A percentile compares a stretch with the other conserved stretches of the same genome.
phyloP scores from a whole-genome alignment of 2,888 invertebrate species.

The Tetropium fuscum region DNA sequence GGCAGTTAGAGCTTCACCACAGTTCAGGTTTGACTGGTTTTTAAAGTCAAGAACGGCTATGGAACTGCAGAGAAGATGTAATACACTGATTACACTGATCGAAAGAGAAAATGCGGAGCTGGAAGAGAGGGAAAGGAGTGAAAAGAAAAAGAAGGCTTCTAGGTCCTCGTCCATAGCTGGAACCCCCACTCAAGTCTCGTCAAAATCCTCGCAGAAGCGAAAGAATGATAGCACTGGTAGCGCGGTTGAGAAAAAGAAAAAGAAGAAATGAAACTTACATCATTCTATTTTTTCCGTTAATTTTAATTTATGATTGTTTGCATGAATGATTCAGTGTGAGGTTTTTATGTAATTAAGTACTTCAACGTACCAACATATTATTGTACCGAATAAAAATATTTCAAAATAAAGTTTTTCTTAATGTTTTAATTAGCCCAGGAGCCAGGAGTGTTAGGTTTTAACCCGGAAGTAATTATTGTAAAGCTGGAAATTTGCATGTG shows the following conservation, averaged over 20 bases:
- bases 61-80: conserved; percentile 97
- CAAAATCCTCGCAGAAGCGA: conserved; percentile 74
- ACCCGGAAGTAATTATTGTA: too few species aligned
- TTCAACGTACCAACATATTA: conserved; percentile 1
- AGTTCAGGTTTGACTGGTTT: conserved; percentile 99
- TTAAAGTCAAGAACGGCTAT: conserved; percentile 97
- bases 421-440: too few species aligned
- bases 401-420: too few species aligned
- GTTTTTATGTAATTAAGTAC: conserved; percentile 14
- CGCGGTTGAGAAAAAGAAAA: conserved; percentile 69
- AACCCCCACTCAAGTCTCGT: conserved; percentile 67
- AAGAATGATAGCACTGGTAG: conserved; percentile 73
- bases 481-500: too few species aligned
- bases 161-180: conserved; percentile 57
- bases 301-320: conserved; percentile 12
- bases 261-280: conserved; percentile 63
- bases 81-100: conserved; percentile 97
- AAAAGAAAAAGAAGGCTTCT: conserved; percentile 84
- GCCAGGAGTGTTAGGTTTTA: too few species aligned
- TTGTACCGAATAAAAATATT: too few species aligned
- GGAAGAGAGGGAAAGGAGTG: conserved; percentile 93
- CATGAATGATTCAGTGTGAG: background rate
- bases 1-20: conserved; percentile 88
- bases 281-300: too few species aligned
- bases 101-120: conserved; percentile 98